phyloP scores from a whole-genome alignment of 2,113 vertebrate species.

The Ascaphus truei region DNA sequence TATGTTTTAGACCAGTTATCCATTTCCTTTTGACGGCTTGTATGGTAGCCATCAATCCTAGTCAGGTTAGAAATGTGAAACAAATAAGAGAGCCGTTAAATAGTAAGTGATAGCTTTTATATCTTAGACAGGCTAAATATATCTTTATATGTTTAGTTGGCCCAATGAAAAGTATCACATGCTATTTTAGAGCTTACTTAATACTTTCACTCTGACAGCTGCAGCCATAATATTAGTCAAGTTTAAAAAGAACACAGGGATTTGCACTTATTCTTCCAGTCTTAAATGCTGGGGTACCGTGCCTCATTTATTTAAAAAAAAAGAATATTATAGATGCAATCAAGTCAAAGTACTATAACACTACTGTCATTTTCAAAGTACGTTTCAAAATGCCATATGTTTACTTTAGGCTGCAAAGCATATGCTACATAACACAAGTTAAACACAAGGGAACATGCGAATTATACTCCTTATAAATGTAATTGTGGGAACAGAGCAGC shows the following conservation, averaged over 20 bases:
- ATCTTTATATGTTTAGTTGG: conserved; percentile 2
- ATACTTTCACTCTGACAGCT: conserved; percentile 45
- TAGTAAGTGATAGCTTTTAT: background rate
- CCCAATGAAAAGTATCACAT: conserved; percentile 12
- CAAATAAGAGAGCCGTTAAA: background rate
- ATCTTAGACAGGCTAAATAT: background rate
- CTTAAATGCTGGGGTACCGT: too few species aligned
- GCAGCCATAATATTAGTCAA: conserved; percentile 32
- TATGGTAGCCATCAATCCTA: background rate
- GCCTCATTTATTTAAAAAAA: too few species aligned
- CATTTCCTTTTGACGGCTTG: conserved; percentile 2
- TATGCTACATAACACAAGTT: too few species aligned
- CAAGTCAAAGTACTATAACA: too few species aligned
- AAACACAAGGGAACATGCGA: too few species aligned
- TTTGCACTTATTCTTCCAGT: too few species aligned
- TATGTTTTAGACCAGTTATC: conserved; percentile 1
- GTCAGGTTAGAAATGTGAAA: background rate
- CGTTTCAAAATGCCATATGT: too few species aligned
- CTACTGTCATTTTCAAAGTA: too few species aligned
- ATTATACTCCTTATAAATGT: too few species aligned
- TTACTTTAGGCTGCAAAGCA: too few species aligned
- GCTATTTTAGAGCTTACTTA: conserved; percentile 31
- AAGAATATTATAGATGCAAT: too few species aligned
- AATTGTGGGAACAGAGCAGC: too few species aligned
- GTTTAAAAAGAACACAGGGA: background rate